phyloP scores from a whole-genome alignment of 2,888 invertebrate genomes.

The Lobophora halterata region DNA sequence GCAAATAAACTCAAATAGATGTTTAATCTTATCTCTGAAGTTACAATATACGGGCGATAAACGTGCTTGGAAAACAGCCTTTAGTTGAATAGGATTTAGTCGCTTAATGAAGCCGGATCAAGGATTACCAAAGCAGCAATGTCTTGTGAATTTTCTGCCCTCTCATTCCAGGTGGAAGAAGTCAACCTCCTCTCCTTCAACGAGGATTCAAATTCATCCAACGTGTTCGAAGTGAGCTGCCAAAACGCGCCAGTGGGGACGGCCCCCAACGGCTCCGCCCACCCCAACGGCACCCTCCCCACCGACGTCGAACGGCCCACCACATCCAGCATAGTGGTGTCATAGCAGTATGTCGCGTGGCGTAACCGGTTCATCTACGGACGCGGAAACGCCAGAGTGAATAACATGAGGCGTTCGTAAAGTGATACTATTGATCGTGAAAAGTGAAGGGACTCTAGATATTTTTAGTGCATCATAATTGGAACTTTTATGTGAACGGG shows the following conservation, averaged over 20 bases:
- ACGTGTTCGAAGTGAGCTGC: conserved; percentile 63
- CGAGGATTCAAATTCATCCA: conserved; percentile 73
- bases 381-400: conserved; percentile 43
- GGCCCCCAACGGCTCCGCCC: conserved; percentile 12
- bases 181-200: conserved; percentile 67
- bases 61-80: too few species aligned
- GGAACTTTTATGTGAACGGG: too few species aligned
- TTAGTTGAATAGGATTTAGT: too few species aligned
- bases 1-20: too few species aligned
- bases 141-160: conserved; percentile 8
- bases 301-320: conserved; percentile 42
- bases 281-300: conserved; percentile 28
- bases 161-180: conserved; percentile 62
- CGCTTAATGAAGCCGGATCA: too few species aligned
- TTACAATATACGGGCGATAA: too few species aligned
- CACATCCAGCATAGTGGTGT: conserved; percentile 58
- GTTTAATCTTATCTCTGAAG: too few species aligned
- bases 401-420: conserved; percentile 19
- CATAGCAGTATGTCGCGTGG: conserved; percentile 74
- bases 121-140: conserved; percentile 6
- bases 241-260: too few species aligned
- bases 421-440: conserved; percentile 9
- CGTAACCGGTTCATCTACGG: conserved; percentile 69
- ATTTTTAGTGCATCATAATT: neutral
- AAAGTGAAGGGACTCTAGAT: neutral